A percentile compares a stretch with the other conserved stretches of the same genome.
phyloP scores from a whole-genome alignment of 2,888 invertebrate genomes.

The Microplitis deprimator region DNA sequence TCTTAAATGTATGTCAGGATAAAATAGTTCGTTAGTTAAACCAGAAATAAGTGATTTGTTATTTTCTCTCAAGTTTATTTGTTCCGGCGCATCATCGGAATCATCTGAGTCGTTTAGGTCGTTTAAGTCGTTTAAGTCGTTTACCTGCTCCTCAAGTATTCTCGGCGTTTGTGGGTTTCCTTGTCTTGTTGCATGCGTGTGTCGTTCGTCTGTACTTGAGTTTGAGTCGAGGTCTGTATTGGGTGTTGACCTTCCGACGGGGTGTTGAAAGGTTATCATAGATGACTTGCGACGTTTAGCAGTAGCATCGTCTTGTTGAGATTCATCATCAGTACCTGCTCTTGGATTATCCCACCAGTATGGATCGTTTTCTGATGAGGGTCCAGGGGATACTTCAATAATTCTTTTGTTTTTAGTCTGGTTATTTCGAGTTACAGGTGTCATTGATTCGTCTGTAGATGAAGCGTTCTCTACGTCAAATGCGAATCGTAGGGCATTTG shows the following conservation, averaged over 20 bases:
- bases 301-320: not conserved
- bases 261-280: constrained; percentile 7
- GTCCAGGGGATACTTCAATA: not conserved
- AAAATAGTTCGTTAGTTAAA: not conserved
- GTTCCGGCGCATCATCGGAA: too few species aligned
- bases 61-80: too few species aligned
- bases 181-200: not conserved
- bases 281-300: not conserved
- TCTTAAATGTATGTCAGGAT: not conserved
- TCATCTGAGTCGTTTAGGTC: too few species aligned
- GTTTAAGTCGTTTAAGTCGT: too few species aligned
- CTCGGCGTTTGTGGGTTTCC: not conserved
- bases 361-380: not conserved
- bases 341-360: constrained; percentile 17
- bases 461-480: not conserved
- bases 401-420: not conserved
- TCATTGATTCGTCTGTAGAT: not conserved
- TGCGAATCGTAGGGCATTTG: not conserved
- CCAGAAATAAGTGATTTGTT: not conserved
- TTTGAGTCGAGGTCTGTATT: too few species aligned
- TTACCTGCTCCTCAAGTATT: not conserved
- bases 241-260: constrained; percentile 13
- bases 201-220: not conserved
- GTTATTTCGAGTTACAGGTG: not conserved
- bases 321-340: not conserved